phyloP scores from a whole-genome alignment of 2,888 invertebrate genomes.

The Colletes collaris region DNA sequence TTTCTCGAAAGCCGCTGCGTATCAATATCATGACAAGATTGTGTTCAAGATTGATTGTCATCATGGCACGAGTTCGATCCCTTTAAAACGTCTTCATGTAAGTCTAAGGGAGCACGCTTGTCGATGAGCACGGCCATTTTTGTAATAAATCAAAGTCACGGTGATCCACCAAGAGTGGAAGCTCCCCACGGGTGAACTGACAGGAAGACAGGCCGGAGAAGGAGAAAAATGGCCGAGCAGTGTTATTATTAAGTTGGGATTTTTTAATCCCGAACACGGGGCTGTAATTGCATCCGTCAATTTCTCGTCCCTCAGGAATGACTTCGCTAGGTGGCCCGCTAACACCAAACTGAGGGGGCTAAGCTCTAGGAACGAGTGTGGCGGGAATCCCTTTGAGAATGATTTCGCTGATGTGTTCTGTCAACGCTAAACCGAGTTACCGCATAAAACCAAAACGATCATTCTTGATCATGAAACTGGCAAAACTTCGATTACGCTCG shows the following conservation, averaged over 20 bases:
- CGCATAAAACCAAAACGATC: no score
- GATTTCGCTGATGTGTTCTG: no score
- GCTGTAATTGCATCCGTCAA: conserved; percentile 39
- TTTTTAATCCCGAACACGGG: conserved; percentile 50
- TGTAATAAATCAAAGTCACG: conserved; percentile 71
- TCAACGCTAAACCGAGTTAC: no score
- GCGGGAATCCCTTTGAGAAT: no score
- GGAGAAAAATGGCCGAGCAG: conserved; percentile 43
- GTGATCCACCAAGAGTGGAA: conserved; percentile 53
- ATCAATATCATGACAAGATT: conserved; percentile 30
- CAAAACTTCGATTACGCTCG: background rate
- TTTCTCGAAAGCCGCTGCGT: background rate
- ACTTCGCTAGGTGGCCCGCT: no score
- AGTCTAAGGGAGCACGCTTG: conserved; percentile 43
- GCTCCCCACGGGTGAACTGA: conserved; percentile 32
- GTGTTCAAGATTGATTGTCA: conserved; percentile 52
- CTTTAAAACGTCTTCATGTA: conserved; percentile 57
- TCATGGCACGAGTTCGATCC: conserved; percentile 36
- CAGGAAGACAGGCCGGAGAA: conserved; percentile 44
- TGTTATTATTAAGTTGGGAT: conserved; percentile 55
- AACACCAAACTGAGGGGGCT: no score
- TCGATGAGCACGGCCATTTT: conserved; percentile 64
- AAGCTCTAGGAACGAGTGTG: no score
- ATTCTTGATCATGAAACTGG: no score
- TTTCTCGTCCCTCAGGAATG: background rate